These are phyloP conservation scores for Pharmacophagus antenor DNA, from an alignment of 2,888 invertebrate species.

Conservation along the genomic window DNA sequence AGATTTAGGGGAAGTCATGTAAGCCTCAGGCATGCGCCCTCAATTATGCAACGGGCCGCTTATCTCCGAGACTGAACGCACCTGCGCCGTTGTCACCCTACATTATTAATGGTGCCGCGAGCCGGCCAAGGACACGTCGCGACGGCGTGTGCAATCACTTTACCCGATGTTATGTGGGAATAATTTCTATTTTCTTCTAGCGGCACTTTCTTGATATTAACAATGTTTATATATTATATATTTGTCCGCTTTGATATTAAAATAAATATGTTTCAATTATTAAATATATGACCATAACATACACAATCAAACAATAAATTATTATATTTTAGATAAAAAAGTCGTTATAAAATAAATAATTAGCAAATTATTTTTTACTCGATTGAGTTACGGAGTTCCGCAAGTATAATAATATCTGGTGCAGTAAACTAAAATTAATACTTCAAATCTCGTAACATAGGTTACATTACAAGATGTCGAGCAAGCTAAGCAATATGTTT, in stretches of 20 bases:
- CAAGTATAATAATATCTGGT: no score
- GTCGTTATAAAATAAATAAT: no score
- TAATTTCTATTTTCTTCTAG: neutral
- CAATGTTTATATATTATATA: neutral
- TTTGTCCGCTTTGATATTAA: neutral
- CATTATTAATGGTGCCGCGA: slow-evolving; percentile 68
- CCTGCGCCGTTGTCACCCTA: slow-evolving; percentile 73
- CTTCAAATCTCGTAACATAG: no score
- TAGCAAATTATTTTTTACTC: no score
- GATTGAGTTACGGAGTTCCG: no score
- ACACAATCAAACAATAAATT: no score
- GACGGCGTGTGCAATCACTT: slow-evolving; percentile 24
- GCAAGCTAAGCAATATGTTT: no score
- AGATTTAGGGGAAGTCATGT: slow-evolving; percentile 50
- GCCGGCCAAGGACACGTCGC: slow-evolving; percentile 26
- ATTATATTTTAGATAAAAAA: no score
- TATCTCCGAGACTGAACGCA: slow-evolving; percentile 59
- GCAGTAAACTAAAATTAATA: no score
- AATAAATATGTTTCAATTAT: neutral
- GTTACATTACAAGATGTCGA: no score
- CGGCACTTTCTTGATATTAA: neutral
- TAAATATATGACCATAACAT: no score
- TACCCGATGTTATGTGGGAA: slow-evolving; percentile 5
- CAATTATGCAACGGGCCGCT: slow-evolving; percentile 76
- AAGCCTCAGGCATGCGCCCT: slow-evolving; percentile 59